Evolutionary conservation across 2,888 invertebrate species (phyloP).

Genomic region (Ectropis crepuscularia): DNA sequence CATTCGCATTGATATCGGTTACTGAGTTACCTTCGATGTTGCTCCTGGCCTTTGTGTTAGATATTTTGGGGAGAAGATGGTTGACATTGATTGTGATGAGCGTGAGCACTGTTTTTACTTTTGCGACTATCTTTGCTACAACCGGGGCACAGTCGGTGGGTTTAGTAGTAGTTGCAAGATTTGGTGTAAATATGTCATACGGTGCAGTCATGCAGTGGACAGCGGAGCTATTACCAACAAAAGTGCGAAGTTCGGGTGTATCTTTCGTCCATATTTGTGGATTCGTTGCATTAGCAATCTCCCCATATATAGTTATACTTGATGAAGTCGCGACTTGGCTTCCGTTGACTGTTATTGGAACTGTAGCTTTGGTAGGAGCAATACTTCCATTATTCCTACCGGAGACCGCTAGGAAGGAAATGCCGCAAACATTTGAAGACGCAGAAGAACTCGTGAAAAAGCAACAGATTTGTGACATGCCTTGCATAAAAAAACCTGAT

Average conservation of each 20-base stretch:
- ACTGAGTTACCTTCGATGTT: slow-evolving; percentile 67
- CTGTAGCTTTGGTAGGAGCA: slow-evolving; percentile 48
- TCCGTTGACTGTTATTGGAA: slow-evolving; percentile 57
- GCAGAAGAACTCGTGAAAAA: slow-evolving; percentile 57
- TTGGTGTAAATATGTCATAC: slow-evolving; percentile 62
- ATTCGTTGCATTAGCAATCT: slow-evolving; percentile 59
- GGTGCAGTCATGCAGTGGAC: slow-evolving; percentile 64
- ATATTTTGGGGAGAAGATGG: slow-evolving; percentile 62
- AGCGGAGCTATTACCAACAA: slow-evolving; percentile 65
- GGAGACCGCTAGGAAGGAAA: slow-evolving; percentile 63
- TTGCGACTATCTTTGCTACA: slow-evolving; percentile 54
- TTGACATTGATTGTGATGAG: slow-evolving; percentile 49
- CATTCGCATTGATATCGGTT: slow-evolving; percentile 65
- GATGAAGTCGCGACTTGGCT: slow-evolving; percentile 56
- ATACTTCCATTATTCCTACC: slow-evolving; percentile 56
- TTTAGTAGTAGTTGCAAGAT: slow-evolving; percentile 63
- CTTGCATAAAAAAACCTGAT: slow-evolving; percentile 47
- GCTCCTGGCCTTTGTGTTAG: slow-evolving; percentile 60
- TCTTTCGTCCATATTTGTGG: slow-evolving; percentile 65
- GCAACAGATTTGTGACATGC: slow-evolving; percentile 58
- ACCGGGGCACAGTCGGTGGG: slow-evolving; percentile 59
- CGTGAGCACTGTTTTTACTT: slow-evolving; percentile 54
- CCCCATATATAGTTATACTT: slow-evolving; percentile 67
- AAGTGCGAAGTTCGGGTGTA: slow-evolving; percentile 62
- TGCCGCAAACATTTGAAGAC: slow-evolving; percentile 70